Conservation (phyloP, 2,113 vertebrate species). For the Lethenteron reissneri region DNA sequence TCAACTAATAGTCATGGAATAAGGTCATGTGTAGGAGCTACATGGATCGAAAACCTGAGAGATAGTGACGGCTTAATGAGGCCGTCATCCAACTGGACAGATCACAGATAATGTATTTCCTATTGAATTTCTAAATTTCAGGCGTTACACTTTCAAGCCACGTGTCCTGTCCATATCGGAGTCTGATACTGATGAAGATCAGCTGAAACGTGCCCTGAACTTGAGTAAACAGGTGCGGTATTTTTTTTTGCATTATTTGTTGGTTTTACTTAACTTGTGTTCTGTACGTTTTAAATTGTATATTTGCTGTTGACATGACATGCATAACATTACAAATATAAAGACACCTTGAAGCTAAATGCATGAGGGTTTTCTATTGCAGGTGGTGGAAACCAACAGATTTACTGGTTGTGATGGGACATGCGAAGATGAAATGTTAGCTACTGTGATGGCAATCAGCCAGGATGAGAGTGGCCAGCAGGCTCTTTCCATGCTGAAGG, state of each 20-base stretch:
- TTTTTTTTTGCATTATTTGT: background rate
- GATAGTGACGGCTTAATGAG: too few species aligned
- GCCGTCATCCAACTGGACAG: too few species aligned
- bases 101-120: too few species aligned
- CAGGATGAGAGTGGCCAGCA: constrained; percentile 32
- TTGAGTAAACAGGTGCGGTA: constrained; percentile 14
- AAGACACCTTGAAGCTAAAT: too few species aligned
- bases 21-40: too few species aligned
- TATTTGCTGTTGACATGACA: too few species aligned
- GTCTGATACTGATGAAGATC: constrained; percentile 79
- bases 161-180: constrained; percentile 31
- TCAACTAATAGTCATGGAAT: too few species aligned
- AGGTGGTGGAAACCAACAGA: background rate
- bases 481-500: constrained; percentile 10
- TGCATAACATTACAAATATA: too few species aligned
- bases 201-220: constrained; percentile 27
- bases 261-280: background rate
- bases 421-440: constrained; percentile 72
- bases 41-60: too few species aligned
- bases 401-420: constrained; percentile 36
- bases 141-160: constrained; percentile 43
- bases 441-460: constrained; percentile 69
- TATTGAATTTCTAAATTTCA: constrained; percentile 14
- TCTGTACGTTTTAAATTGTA: background rate
- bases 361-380: too few species aligned